Conservation (phyloP, 2,797 vertebrate genomes). For the Geotrypetes seraphini region DNA sequence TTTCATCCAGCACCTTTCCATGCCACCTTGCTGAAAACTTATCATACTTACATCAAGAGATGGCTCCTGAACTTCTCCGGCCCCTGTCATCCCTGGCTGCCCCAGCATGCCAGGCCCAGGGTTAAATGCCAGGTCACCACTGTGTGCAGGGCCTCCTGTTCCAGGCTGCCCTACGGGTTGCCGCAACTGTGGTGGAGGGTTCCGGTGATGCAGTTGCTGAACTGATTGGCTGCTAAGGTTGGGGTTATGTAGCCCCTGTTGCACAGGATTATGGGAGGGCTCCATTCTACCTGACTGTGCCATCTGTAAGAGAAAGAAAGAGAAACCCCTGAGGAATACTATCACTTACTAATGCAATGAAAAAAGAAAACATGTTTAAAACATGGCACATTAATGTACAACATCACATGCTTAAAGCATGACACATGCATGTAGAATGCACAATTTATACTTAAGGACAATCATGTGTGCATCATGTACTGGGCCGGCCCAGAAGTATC, state of each 20-base stretch:
- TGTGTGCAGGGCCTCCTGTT: conserved; percentile 27
- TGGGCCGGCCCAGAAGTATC: too few species aligned
- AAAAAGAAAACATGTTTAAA: too few species aligned
- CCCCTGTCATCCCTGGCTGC: conserved; percentile 34
- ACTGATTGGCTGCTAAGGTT: conserved; percentile 55
- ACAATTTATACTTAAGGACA: too few species aligned
- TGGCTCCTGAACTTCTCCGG: conserved; percentile 71
- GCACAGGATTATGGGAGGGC: conserved; percentile 54
- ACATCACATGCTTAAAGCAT: too few species aligned
- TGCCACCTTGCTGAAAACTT: too few species aligned
- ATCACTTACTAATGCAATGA: too few species aligned
- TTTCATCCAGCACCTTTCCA: too few species aligned
- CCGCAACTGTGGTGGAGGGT: conserved; percentile 43
- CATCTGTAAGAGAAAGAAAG: conserved; percentile 57
- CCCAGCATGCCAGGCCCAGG: conserved; percentile 41
- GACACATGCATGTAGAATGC: too few species aligned
- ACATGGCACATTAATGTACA: too few species aligned
- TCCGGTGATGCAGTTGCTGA: conserved; percentile 66
- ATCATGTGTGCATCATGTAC: too few species aligned
- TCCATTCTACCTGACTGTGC: conserved; percentile 66
- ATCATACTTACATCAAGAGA: conserved; percentile 78
- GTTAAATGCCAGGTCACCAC: conserved; percentile 43
- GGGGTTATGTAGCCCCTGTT: conserved; percentile 57
- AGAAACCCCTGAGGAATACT: too few species aligned
- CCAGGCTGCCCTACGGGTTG: conserved; percentile 43